phyloP scores from a whole-genome alignment of 1,140 invertebrate species.

The Bombyx mandarina region DNA sequence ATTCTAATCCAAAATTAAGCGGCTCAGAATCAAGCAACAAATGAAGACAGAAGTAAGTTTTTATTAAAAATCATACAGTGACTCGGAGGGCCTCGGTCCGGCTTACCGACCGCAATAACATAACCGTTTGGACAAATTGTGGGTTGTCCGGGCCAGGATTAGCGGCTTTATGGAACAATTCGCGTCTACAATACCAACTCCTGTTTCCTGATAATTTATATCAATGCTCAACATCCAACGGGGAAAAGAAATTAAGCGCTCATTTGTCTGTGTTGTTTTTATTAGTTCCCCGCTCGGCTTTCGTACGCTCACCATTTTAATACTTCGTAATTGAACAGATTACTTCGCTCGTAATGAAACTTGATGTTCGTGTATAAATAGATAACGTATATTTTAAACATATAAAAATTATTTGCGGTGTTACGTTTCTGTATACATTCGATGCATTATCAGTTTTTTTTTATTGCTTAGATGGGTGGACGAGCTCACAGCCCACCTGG shows the following conservation, averaged over 20 bases:
- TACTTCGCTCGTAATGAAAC: background rate
- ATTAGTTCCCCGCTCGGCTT: constrained; percentile 34
- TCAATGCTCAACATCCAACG: constrained; percentile 45
- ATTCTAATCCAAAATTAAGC: no score
- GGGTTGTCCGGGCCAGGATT: constrained; percentile 49
- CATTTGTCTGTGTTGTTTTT: constrained; percentile 43
- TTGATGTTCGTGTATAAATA: no score
- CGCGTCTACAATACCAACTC: constrained; percentile 38
- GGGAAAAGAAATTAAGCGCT: constrained; percentile 37
- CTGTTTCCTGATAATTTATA: constrained; percentile 60
- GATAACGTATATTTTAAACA: no score
- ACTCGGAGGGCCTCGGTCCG: constrained; percentile 23
- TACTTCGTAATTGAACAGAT: constrained; percentile 14
- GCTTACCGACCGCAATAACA: constrained; percentile 60
- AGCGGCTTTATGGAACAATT: constrained; percentile 63
- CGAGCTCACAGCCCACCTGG: no score
- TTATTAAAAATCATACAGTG: constrained; percentile 41
- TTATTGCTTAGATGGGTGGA: no score
- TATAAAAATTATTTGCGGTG: no score
- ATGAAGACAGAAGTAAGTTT: constrained; percentile 20
- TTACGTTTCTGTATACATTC: no score
- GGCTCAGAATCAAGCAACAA: no score
- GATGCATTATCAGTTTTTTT: no score
- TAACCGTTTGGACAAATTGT: constrained; percentile 68
- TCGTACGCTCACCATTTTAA: constrained; percentile 12